Base-by-base conservation (phyloP, 2,888 invertebrate species). In the Protonemura montana region DNA sequence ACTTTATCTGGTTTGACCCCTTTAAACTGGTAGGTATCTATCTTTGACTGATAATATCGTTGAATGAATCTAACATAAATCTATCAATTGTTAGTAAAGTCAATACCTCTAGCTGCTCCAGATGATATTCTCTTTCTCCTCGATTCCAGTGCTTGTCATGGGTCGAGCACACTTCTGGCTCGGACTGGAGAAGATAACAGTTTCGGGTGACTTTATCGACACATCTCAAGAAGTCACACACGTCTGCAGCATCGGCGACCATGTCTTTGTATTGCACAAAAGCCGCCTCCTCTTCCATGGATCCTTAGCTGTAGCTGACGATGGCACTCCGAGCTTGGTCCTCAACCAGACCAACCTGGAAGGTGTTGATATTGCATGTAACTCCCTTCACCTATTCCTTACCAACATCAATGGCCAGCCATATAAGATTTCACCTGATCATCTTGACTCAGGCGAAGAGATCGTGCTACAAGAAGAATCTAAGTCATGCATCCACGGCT, bases 401-500 rank as follows among this genome's bases (percentile, higher is more conserved):
- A 93, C 95, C 88, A 94, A 94, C 91, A 91, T 92, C 84, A 93
- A 93, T 89, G 95, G 95, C 26, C 91, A 93, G 87, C 93, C 95
- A 29, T 93, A 93, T 89, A 94, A 93, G 90, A 91, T 93, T 88
- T 93, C 93, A 90, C 91, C 93, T 83, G 90, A 91, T 86, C 91
- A 91, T 89, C 92, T 94, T 89, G 93, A 92, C 90, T 90, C 92
- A 87, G 91, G 93, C 88, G 93, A 94, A 90, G 95, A 94, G 90
- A 93, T 95, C 86, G 89, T 93, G 86, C 92, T 95, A 30, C 93
- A 93, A 88, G 95, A 95, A 89, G 94, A 95, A 88, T 92, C 93
- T 1, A 94, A 93, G 90, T 93, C 93, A 89, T 95, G 95, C 89
- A 92, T 93, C 80, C 94, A 95, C 89, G 95, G 95, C 87, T 94